phyloP scores from a whole-genome alignment of 2,113 vertebrate genomes.

The Morphnarchus princeps region DNA sequence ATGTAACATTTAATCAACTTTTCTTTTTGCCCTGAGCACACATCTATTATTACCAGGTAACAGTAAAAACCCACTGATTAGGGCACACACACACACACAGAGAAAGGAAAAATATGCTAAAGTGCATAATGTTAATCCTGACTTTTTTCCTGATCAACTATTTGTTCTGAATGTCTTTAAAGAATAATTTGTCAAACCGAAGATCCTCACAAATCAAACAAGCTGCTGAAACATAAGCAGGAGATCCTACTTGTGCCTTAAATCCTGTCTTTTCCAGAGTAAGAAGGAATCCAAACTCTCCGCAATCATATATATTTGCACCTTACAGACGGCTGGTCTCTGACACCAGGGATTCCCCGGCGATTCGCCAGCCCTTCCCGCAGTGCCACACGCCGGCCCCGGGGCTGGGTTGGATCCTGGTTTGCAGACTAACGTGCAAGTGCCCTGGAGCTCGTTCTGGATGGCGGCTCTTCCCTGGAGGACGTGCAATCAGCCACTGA shows the following conservation, averaged over 20 bases:
- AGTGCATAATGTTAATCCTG: background rate
- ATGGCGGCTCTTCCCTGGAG: background rate
- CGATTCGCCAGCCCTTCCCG: background rate
- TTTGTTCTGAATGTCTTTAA: background rate
- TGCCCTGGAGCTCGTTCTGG: background rate
- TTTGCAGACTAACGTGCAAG: background rate
- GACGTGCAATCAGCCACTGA: accelerated
- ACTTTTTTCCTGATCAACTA: background rate
- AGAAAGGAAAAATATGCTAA: background rate
- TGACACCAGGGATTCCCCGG: background rate
- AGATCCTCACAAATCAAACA: background rate
- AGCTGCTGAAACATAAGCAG: background rate
- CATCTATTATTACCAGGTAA: background rate
- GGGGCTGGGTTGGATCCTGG: background rate
- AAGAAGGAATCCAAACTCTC: background rate
- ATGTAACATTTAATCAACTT: background rate
- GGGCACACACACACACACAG: no score
- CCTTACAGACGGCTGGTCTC: background rate
- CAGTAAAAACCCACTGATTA: background rate
- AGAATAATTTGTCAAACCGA: background rate
- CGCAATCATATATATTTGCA: background rate
- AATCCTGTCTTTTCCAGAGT: background rate
- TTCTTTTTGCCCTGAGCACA: background rate
- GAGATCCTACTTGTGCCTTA: background rate
- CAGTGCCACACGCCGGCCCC: accelerated